Percentiles rank a stretch among this genome's conserved stretches.
phyloP scores from a whole-genome alignment of 2,797 vertebrate genomes.

The Myioborus miniatus region DNA sequence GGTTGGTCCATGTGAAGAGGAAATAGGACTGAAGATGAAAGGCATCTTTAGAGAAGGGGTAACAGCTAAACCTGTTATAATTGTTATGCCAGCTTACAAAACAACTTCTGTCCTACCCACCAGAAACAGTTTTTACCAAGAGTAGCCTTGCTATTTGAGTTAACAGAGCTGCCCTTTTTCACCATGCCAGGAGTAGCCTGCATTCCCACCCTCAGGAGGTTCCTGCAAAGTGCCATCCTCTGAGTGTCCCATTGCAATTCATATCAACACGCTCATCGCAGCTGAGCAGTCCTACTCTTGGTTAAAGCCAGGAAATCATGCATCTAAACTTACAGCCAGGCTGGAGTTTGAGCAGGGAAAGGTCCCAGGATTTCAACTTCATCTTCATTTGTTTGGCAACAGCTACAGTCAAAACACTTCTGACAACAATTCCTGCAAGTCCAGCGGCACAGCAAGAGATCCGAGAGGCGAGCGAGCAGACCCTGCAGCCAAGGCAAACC shows the following conservation, averaged over 20 bases:
- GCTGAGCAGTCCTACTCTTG: background rate
- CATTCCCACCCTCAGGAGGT: background rate
- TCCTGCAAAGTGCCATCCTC: background rate
- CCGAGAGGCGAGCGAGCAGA: constrained; percentile 83
- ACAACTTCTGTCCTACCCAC: background rate
- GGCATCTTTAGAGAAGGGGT: background rate
- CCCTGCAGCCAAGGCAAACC: constrained; percentile 77
- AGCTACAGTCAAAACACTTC: constrained; percentile 86
- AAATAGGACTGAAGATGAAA: background rate
- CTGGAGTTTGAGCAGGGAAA: constrained; percentile 88
- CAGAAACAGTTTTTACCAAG: background rate
- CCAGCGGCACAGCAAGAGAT: constrained; percentile 86
- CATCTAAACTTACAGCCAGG: constrained; percentile 85
- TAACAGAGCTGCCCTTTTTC: background rate
- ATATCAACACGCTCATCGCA: fast-evolving
- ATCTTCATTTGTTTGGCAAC: constrained; percentile 85
- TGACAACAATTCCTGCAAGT: constrained; percentile 84
- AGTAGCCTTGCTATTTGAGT: background rate
- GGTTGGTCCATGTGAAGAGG: background rate
- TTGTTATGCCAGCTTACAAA: background rate
- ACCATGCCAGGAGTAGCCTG: background rate
- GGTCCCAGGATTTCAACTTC: constrained; percentile 91
- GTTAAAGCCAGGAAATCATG: background rate
- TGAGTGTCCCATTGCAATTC: background rate
- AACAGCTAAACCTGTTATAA: background rate